Evolutionary conservation across 2,888 invertebrate species (phyloP).

Genomic region (Theretra japonica): DNA sequence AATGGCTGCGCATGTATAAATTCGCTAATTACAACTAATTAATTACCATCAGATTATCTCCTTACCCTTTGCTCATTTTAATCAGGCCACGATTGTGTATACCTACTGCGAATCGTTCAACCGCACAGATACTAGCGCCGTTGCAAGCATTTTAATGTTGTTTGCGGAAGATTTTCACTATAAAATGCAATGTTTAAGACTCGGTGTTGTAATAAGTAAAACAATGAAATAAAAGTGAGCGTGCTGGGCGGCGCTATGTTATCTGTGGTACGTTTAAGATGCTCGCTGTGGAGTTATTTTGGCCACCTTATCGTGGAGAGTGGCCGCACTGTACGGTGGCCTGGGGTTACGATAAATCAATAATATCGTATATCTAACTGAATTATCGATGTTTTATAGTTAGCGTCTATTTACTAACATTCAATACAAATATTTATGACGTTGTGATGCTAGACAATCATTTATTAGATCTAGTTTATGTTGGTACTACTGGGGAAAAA

Average conservation of each 20-base stretch:
- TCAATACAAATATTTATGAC: slow-evolving; percentile 3
- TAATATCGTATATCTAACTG: slow-evolving; percentile 68
- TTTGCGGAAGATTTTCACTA: neutral
- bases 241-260: slow-evolving; percentile 55
- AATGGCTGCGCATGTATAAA: slow-evolving; percentile 52
- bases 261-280: slow-evolving; percentile 70
- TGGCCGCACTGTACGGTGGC: slow-evolving; percentile 61
- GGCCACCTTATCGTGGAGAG: slow-evolving; percentile 76
- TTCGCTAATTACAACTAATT: slow-evolving; percentile 42
- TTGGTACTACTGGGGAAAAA: neutral
- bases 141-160: slow-evolving; percentile 2
- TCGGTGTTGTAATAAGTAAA: slow-evolving; percentile 47
- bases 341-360: slow-evolving; percentile 74
- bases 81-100: slow-evolving; percentile 50
- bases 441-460: slow-evolving; percentile 17
- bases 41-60: slow-evolving; percentile 46
- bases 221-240: slow-evolving; percentile 62
- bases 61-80: slow-evolving; percentile 47
- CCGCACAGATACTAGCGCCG: slow-evolving; percentile 22
- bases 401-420: slow-evolving; percentile 48
- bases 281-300: slow-evolving; percentile 74
- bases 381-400: slow-evolving; percentile 66
- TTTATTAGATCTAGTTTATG: neutral
- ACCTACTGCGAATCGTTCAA: slow-evolving; percentile 37
- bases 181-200: neutral